A percentile compares a stretch with the other conserved stretches of the same genome.
Conservation (phyloP, 2,888 invertebrate genomes). For the Operophtera brumata region DNA sequence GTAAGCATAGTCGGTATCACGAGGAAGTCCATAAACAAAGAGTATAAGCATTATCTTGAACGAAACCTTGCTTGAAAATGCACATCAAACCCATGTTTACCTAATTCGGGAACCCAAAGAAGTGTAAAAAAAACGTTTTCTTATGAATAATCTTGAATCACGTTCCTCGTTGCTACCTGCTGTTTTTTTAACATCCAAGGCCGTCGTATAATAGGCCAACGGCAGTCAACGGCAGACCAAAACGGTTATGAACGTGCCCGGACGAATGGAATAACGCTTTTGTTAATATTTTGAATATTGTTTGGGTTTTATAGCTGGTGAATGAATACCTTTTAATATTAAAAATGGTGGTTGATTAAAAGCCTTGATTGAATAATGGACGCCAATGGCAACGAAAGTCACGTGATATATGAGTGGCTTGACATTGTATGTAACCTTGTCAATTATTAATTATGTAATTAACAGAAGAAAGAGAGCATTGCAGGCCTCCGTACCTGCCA, state of each 20-base stretch:
- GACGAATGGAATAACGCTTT: slow-evolving; percentile 14
- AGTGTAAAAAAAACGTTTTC: slow-evolving; percentile 3
- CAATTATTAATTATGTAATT: too few relatives aligned
- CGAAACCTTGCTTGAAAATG: not conserved
- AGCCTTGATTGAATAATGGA: not conserved
- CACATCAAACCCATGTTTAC: slow-evolving; percentile 3
- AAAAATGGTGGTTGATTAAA: slow-evolving; percentile 8
- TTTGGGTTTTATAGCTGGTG: not conserved
- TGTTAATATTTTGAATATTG: slow-evolving; percentile 21
- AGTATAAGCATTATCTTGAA: too few relatives aligned
- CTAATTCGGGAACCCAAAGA: not conserved
- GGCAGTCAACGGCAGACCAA: slow-evolving; percentile 5
- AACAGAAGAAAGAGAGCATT: too few relatives aligned
- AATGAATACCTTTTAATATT: not conserved
- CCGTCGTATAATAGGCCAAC: slow-evolving; percentile 35
- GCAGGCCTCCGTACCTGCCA: too few relatives aligned
- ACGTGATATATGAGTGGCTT: not conserved
- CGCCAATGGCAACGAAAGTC: not conserved
- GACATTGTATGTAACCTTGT: not conserved
- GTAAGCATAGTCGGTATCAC: too few relatives aligned
- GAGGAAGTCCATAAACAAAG: too few relatives aligned
- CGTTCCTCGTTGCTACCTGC: slow-evolving; percentile 56
- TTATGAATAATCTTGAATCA: slow-evolving; percentile 41
- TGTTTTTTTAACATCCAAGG: slow-evolving; percentile 48
- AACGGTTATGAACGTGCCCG: slow-evolving; percentile 34